Evolutionary conservation across 2,888 invertebrate species (phyloP), one percentile per base, ranked within the genome.

Genomic region (Eilema griseolum): DNA sequence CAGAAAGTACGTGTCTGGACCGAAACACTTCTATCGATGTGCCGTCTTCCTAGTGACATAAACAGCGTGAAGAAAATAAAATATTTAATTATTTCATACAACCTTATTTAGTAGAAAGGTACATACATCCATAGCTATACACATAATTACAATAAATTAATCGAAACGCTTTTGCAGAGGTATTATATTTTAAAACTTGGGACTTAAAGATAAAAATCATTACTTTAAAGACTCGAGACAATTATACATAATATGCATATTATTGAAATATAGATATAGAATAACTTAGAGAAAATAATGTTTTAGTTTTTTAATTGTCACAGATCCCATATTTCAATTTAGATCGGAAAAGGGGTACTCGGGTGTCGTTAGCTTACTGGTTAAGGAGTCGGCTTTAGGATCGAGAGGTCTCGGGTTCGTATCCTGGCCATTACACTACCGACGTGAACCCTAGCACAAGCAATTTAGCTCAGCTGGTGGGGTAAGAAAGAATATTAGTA

Each of bases 121-220:
- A 57, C 23, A 67, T 66, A 37, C 57, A 37, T 23, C 65, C 69
- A 60, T 70, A 69, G 23, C 67, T 72, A 60, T 71, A 67, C 67
- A 70, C 41, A 67, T 80, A 83, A 68, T 75, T 75, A 77, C 24
- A 82, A 77, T 80, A 75, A 83, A 81, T 75, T 80, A 83, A 72
- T 71, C 72, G 71, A 77, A 71, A 63, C 12, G 68, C 67, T 83
- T 72, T 83, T 75, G 72, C 72, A 66, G 28, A 75, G 73, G 81
- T 74, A 78, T 78, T 83, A 68, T 65, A 28, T 61, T 7, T 61
- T 46, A 52, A 65, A 65, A 65, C 52, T 28, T 12, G 16, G 10
- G 26, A 62, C 11, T 62, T 41, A 3, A 41, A 20, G 16, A 24
- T 24, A 62, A 37, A 24, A 2, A 16, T 24, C 16, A 62, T 62